phyloP scores from a whole-genome alignment of 2,797 vertebrate species.

The Anas acuta region DNA sequence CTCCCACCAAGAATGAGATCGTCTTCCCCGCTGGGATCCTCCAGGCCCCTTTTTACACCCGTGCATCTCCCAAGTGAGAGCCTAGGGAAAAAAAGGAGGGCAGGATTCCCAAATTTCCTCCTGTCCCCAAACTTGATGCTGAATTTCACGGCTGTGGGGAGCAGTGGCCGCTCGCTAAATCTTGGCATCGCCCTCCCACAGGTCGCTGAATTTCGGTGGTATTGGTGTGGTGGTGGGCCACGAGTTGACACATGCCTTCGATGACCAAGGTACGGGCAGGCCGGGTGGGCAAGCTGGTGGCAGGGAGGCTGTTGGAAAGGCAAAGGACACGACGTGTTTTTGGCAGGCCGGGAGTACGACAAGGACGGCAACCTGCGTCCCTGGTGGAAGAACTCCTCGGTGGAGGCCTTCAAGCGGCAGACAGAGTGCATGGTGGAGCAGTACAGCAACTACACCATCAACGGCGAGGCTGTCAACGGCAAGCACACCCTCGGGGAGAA shows the following conservation, averaged over 20 bases:
- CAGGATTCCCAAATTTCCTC: background rate
- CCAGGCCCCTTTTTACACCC: slow-evolving; percentile 93
- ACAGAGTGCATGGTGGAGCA: slow-evolving; percentile 95
- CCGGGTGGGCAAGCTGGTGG: background rate
- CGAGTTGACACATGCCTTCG: slow-evolving; percentile 96
- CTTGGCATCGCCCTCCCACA: slow-evolving; percentile 38
- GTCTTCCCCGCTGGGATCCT: slow-evolving; percentile 96
- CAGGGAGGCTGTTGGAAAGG: background rate
- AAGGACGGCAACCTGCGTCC: slow-evolving; percentile 95
- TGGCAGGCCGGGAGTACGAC: slow-evolving; percentile 93
- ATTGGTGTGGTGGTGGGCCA: slow-evolving; percentile 98
- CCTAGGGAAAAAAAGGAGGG: background rate
- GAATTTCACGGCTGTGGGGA: background rate
- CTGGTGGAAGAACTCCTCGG: slow-evolving; percentile 97
- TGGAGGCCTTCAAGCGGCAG: slow-evolving; percentile 95
- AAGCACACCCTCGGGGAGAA: slow-evolving; percentile 95
- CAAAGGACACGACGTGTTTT: background rate
- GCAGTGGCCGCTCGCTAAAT: background rate
- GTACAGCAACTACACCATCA: slow-evolving; percentile 92
- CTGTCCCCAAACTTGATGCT: background rate
- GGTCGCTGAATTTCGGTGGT: slow-evolving; percentile 95
- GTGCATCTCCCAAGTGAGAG: slow-evolving; percentile 89
- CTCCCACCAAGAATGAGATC: slow-evolving; percentile 97
- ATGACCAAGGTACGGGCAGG: slow-evolving; percentile 88
- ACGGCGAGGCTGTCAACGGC: slow-evolving; percentile 90